These are phyloP conservation scores for Tringa solitaria DNA, from an alignment of 2,113 vertebrate species.

Conservation along the genomic window DNA sequence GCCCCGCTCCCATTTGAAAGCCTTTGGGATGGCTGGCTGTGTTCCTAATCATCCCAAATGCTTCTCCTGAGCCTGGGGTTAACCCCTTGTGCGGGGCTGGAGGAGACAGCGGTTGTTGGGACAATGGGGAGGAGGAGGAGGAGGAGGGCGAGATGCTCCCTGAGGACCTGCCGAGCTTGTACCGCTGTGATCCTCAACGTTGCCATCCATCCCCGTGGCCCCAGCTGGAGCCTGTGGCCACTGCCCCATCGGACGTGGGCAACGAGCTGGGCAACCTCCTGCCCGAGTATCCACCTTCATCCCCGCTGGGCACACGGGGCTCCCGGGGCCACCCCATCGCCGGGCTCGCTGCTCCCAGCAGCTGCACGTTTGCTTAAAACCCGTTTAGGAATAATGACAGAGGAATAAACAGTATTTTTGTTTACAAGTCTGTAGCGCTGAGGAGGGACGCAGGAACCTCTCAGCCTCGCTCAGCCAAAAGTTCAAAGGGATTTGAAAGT, in stretches of 20 bases:
- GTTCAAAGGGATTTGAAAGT: constrained; percentile 44
- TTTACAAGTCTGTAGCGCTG: background rate
- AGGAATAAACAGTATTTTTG: background rate
- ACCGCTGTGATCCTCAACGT: accelerated
- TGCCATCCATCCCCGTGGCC: accelerated
- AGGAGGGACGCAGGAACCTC: background rate
- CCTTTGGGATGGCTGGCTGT: background rate
- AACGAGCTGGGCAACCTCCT: background rate
- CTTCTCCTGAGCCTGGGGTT: background rate
- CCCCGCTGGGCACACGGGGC: background rate
- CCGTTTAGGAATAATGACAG: background rate
- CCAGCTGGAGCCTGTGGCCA: background rate
- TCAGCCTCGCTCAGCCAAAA: background rate
- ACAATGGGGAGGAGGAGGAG: background rate
- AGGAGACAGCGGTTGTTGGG: accelerated
- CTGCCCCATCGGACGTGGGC: accelerated
- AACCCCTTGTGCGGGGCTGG: background rate
- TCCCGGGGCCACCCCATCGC: accelerated
- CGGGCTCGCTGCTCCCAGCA: background rate
- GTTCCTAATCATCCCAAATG: background rate
- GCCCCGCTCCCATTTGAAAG: background rate
- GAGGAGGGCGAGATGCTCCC: background rate
- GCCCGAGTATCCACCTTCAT: accelerated
- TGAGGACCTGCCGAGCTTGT: background rate
- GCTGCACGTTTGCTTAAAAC: background rate